Evolutionary conservation across 2,797 vertebrate species (phyloP).

Genomic region (Orestias chungarensis): DNA sequence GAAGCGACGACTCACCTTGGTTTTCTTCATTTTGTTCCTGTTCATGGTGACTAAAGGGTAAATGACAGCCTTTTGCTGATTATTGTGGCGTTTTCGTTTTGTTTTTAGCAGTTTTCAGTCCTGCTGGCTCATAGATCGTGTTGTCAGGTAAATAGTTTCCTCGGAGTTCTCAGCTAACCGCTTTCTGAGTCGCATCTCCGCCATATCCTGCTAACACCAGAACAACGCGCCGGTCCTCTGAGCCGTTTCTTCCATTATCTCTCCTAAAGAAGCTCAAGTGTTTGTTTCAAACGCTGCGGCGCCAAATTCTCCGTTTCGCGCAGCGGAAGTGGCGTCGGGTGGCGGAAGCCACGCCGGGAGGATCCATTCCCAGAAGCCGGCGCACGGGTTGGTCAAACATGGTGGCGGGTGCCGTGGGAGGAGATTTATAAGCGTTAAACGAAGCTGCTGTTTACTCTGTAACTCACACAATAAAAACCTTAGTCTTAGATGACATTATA

Average conservation of each 20-base stretch:
- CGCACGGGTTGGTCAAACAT: not conserved
- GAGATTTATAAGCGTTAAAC: no score
- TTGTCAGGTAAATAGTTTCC: not conserved
- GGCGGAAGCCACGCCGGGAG: not conserved
- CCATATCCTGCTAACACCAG: not conserved
- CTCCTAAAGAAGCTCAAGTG: fast-evolving
- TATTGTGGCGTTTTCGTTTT: not conserved
- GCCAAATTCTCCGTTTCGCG: constrained; percentile 57
- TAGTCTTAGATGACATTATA: no score
- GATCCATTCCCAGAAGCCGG: not conserved
- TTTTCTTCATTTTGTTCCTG: constrained; percentile 57
- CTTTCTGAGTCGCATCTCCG: not conserved
- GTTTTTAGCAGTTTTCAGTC: no score
- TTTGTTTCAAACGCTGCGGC: constrained; percentile 16
- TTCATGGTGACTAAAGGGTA: constrained; percentile 46
- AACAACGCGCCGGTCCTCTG: fast-evolving
- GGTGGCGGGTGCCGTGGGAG: not conserved
- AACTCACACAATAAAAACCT: no score
- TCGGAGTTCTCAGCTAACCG: not conserved
- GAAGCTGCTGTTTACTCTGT: no score
- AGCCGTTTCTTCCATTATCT: fast-evolving
- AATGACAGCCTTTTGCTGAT: not conserved
- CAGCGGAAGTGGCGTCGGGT: constrained; percentile 55
- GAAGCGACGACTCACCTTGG: constrained; percentile 45
- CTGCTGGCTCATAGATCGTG: not conserved